These are phyloP conservation scores for Rhynchomys soricoides DNA, from an alignment of 2,113 vertebrate genomes.

Conservation along the genomic window DNA sequence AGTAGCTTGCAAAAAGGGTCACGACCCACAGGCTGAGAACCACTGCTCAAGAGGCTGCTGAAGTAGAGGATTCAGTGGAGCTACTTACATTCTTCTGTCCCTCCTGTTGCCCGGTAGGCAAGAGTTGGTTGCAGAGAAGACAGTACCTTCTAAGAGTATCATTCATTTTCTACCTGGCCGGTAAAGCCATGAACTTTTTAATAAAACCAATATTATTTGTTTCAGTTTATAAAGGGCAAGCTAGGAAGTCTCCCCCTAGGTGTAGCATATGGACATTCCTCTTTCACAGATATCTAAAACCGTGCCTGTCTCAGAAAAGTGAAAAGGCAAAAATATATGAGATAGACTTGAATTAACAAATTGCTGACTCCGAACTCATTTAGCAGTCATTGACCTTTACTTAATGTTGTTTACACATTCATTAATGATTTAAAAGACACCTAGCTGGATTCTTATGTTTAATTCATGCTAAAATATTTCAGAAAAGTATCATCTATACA, in stretches of 20 bases:
- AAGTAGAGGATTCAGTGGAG: neutral
- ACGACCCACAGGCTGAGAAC: neutral
- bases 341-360: neutral
- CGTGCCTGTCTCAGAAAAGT: neutral
- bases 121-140: neutral
- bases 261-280: neutral
- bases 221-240: neutral
- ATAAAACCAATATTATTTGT: neutral
- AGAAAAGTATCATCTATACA: neutral
- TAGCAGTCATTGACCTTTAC: neutral
- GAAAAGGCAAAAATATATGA: neutral
- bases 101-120: neutral
- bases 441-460: neutral
- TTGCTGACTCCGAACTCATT: neutral
- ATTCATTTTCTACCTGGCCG: neutral
- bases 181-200: neutral
- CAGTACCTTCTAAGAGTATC: neutral
- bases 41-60: neutral
- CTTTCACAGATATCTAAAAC: neutral
- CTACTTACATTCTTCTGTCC: neutral
- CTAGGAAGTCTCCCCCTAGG: neutral
- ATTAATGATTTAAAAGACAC: neutral
- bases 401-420: neutral
- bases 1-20: neutral
- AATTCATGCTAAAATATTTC: constrained; percentile 1